Percentiles rank a stretch among this genome's conserved stretches.
Conservation (phyloP, 92 coral and sea anemone species). For the Actinostola sp. region DNA sequence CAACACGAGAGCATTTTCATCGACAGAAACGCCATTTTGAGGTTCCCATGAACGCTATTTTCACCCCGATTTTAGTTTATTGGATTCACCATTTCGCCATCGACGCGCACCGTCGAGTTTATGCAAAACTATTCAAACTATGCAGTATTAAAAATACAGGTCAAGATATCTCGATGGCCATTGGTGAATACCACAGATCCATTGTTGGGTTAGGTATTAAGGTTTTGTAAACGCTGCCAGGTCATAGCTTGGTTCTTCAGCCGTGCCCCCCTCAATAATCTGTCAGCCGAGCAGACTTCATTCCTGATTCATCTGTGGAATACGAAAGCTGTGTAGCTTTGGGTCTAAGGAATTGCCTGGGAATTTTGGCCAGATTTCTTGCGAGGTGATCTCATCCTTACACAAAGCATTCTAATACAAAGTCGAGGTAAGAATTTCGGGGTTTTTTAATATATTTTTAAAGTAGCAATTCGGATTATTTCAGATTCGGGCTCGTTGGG, state of each 20-base stretch:
- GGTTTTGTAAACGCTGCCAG: slow-evolving; percentile 3
- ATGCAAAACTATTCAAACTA: slow-evolving; percentile 10
- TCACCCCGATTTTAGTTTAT: no score
- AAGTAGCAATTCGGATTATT: no score
- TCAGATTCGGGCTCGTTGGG: slow-evolving; percentile 1
- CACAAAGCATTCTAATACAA: not conserved
- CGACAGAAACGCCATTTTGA: no score
- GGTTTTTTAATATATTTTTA: no score
- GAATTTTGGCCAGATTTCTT: not conserved
- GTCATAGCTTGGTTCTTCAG: slow-evolving; percentile 19
- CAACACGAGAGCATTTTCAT: no score
- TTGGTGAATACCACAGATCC: not conserved
- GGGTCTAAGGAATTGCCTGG: not conserved
- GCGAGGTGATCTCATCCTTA: not conserved
- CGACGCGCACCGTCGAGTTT: slow-evolving; percentile 5
- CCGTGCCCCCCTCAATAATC: slow-evolving; percentile 21
- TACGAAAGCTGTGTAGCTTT: not conserved
- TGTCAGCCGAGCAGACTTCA: not conserved
- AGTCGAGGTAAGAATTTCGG: slow-evolving; percentile 7
- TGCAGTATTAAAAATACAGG: not conserved
- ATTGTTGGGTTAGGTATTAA: slow-evolving; percentile 2
- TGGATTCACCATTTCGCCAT: not conserved
- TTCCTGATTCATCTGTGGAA: slow-evolving; percentile 27
- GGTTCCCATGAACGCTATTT: no score
- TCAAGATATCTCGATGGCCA: not conserved